Evolutionary conservation across 92 coral and sea anemone species (phyloP), one percentile per base, ranked within the genome.

Genomic region (Epizoanthus fatuus): DNA sequence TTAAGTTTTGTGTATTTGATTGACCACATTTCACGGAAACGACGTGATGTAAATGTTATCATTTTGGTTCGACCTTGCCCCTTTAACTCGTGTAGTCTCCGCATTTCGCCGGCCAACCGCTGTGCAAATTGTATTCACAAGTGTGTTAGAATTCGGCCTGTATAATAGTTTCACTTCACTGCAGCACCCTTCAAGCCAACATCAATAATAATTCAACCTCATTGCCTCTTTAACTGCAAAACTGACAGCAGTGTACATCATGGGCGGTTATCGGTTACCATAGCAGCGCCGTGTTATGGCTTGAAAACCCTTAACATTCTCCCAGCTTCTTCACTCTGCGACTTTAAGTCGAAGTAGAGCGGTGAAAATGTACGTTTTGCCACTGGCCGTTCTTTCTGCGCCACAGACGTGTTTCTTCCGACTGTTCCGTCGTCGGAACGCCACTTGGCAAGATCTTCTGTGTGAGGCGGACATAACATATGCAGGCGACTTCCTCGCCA

Each of bases 401-500:
- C 99, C 99, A 97, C 7, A 97, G 96, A 14, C 99, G 90, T 0
- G 99, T 95, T 88, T 97, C 99, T 82, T 97, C 99, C 29, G 89
- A 91, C 74, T 97, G 97, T 14, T 47, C 68, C 42, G 99, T 93
- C 19, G 60, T 56, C 1, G 98, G 95, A 15, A 49, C 75, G n/a
- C 98, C 98, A 77, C 65, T 63, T 1, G 82, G 82, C 29, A 81
- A 76, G 40, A 95, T 85, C 45, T 81, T 76, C 90, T 96, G 99
- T 38, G 95, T 87, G 17, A 96, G 88, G 53, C 99, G 94, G 72
- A 96, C 95, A 73, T 96, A 96, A 13, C 96, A 95, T 59, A 96
- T 96, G 14, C 95, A 95, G 6, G 99, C 99, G 3, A 96, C 93
- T 11, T 94, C 98, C 44, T 93, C 94, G 62, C 99, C 89, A 29